Evolutionary conservation across 2,113 vertebrate genomes (phyloP).

Genomic region (Oncorhynchus kisutch): DNA sequence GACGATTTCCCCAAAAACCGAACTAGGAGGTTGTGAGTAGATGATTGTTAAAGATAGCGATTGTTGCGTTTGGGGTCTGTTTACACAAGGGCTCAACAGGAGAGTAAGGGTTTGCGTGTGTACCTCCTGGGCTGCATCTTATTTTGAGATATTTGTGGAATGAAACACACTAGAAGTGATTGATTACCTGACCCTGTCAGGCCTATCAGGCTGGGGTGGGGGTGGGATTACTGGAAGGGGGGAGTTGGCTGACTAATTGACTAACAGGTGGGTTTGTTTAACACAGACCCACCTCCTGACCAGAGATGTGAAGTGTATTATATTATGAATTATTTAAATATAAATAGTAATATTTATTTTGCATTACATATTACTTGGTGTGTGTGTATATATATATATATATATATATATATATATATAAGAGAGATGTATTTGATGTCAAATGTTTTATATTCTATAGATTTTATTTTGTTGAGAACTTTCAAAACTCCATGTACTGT

Average conservation of each 20-base stretch:
- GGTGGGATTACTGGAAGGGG: background rate
- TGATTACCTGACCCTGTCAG: too few species aligned
- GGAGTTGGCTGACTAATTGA: background rate
- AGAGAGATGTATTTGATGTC: constrained; percentile 25
- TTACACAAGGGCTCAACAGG: background rate
- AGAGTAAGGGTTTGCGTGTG: background rate
- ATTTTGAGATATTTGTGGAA: too few species aligned
- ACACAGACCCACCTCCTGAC: constrained; percentile 25
- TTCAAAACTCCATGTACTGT: background rate
- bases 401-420: too few species aligned
- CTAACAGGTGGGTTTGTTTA: constrained; percentile 4
- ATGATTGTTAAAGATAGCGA: background rate
- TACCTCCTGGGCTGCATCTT: background rate
- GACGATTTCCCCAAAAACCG: constrained; percentile 10
- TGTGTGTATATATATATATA: constrained; percentile 27
- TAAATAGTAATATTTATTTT: constrained; percentile 59
- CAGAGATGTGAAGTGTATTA: constrained; percentile 27
- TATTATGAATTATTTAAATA: constrained; percentile 40
- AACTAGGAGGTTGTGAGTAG: background rate
- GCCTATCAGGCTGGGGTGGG: background rate
- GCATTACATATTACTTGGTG: constrained; percentile 32
- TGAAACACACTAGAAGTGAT: too few species aligned
- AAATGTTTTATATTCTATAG: constrained; percentile 46
- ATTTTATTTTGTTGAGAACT: constrained; percentile 20
- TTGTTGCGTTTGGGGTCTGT: background rate